Evolutionary conservation across 2,797 vertebrate genomes (phyloP), one percentile per base, ranked within the genome.

Genomic region (Gephyroberyx darwinii): DNA sequence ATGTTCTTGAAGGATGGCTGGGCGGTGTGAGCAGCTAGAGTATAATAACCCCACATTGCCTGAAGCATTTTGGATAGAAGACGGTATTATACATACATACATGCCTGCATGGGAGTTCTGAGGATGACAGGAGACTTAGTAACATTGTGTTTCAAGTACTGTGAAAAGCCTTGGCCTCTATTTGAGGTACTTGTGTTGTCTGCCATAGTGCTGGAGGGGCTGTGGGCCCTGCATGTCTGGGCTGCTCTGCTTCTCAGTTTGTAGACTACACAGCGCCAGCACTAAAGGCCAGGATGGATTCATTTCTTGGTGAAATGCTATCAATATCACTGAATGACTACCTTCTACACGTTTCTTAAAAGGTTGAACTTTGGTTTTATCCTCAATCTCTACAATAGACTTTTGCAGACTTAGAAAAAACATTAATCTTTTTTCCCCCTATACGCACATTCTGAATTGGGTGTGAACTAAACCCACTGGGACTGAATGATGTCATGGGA

Each of bases 151-250:
- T 80, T 77, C 43, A 78, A 74, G 61, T 37, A 53, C 17, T 26
- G 70, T 74, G 59, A 79, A 81, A 77, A 55, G 53, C 75, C 59
- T 48, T 37, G 47, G 56, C 58, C 60, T 84, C 71, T 65, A 58
- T 76, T 84, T 68, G 60, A 85, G 73, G 62, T 60, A 56, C 81
- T 78, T 80, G 74, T 82, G 78, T 81, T 85, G 85, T 89, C 78
- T 91, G 86, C 84, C 75, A 65, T 71, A 80, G 55, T 22, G 90
- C 89, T 91, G 82, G 53, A 89, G 88, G 91, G 88, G 71, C 84
- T 84, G 74, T 73, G 83, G 80, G 87, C 54, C 70, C 74, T 85
- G 86, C 91, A 87, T 84, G 90, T 90, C 90, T 90, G 90, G 89
- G 86, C 92, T 7, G 63, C 86, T 87, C 86, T 78, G 74, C 62